Evolutionary conservation across 2,888 invertebrate species (phyloP).

Genomic region (Anarsia innoxiella): DNA sequence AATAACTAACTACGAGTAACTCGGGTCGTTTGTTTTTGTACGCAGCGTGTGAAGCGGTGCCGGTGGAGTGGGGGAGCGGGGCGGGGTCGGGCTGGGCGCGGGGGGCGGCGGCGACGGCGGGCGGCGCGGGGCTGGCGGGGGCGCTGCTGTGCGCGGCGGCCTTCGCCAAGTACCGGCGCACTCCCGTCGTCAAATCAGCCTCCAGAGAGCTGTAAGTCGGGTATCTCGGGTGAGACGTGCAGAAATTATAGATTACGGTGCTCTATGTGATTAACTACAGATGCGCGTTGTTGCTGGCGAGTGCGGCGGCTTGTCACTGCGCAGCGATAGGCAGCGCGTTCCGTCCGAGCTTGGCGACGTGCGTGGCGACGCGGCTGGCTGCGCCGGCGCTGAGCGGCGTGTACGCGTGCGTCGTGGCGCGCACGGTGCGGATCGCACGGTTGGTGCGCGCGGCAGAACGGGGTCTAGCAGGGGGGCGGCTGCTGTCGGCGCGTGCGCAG

Average conservation of each 20-base stretch:
- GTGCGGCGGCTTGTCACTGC: conserved; percentile 42
- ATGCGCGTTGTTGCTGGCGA: conserved; percentile 75
- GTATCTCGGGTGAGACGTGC: too few relatives aligned
- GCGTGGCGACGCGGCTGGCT: conserved; percentile 28
- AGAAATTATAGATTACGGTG: background rate
- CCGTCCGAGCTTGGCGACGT: conserved; percentile 26
- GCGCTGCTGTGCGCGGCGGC: conserved; percentile 76
- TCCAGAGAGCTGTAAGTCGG: conserved; percentile 75
- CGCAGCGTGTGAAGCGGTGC: conserved; percentile 74
- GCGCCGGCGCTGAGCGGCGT: conserved; percentile 34
- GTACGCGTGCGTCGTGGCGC: conserved; percentile 35
- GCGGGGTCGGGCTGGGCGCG: conserved; percentile 31
- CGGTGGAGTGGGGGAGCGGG: conserved; percentile 75
- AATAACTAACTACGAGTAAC: too few relatives aligned
- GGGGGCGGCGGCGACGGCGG: conserved; percentile 56
- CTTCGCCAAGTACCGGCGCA: conserved; percentile 61
- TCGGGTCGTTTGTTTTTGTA: background rate
- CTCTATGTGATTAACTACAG: too few relatives aligned
- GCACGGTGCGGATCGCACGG: conserved; percentile 36
- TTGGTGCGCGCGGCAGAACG: conserved; percentile 37
- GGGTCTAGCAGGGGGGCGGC: conserved; percentile 23
- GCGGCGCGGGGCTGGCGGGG: conserved; percentile 77
- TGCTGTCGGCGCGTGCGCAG: conserved; percentile 58
- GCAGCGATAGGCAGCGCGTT: conserved; percentile 79
- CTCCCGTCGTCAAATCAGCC: conserved; percentile 85